These are phyloP conservation scores for Hyposoter dolosus DNA, from an alignment of 2,888 invertebrate genomes.

Conservation along the genomic window DNA sequence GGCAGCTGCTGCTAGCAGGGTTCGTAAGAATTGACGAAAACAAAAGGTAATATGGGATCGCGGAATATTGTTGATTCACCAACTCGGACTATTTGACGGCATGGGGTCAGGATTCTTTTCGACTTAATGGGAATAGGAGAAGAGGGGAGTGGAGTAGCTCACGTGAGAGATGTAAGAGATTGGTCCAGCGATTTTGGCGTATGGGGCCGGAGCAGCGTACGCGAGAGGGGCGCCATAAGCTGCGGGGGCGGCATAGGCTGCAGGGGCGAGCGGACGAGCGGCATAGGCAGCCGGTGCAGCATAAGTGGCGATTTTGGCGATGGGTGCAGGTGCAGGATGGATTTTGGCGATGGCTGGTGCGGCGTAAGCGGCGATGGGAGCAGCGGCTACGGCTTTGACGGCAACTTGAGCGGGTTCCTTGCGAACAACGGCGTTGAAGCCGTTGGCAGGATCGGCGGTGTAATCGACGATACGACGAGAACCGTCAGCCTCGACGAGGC, in stretches of 20 bases:
- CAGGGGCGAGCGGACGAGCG: conserved; percentile 76
- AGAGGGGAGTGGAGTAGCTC: conserved; percentile 72
- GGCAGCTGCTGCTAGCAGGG: background rate
- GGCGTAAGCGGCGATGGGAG: conserved; percentile 74
- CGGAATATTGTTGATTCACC: background rate
- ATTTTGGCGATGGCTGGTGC: background rate
- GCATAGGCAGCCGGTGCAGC: conserved; percentile 82
- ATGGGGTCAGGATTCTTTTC: background rate
- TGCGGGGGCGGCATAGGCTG: conserved; percentile 85
- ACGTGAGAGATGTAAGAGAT: conserved; percentile 72
- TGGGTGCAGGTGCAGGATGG: conserved; percentile 74
- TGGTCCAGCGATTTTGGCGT: conserved; percentile 78
- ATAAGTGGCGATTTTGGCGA: conserved; percentile 86
- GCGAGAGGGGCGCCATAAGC: conserved; percentile 36
- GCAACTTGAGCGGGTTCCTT: conserved; percentile 70
- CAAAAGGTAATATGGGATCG: background rate
- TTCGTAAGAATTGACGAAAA: background rate
- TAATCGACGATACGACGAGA: conserved; percentile 75
- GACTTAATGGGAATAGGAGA: conserved; percentile 71
- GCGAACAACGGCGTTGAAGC: conserved; percentile 78
- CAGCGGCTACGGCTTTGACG: conserved; percentile 81
- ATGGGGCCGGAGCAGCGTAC: conserved; percentile 80
- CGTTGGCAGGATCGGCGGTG: conserved; percentile 75
- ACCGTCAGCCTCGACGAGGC: conserved; percentile 75
- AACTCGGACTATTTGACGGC: background rate